Conservation (phyloP, 2,113 vertebrate genomes). For the Mirounga angustirostris region DNA sequence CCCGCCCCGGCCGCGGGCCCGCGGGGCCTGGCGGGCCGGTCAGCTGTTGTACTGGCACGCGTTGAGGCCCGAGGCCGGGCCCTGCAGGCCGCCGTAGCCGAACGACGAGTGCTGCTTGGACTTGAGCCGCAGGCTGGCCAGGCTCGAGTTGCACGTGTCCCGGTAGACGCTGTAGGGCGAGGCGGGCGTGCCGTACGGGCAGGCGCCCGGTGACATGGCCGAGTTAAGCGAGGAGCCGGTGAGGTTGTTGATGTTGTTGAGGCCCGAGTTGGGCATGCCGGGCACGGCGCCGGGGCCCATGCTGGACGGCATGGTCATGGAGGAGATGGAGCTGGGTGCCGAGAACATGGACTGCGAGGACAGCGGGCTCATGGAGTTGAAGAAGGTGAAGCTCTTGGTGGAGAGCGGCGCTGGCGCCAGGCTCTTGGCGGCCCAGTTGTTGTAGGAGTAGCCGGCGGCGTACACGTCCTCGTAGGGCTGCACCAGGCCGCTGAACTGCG, state of each 20-base stretch:
- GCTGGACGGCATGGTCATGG: conserved; percentile 98
- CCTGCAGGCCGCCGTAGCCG: conserved; percentile 97
- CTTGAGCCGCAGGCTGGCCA: conserved; percentile 98
- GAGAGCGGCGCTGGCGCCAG: conserved; percentile 95
- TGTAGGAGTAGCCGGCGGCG: conserved; percentile 97
- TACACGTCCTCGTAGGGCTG: conserved; percentile 99
- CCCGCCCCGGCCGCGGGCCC: background rate
- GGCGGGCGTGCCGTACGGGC: conserved; percentile 96
- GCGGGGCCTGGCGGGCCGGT: conserved; percentile 85
- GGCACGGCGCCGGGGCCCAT: conserved; percentile 97
- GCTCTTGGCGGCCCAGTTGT: conserved; percentile 99
- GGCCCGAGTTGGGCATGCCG: conserved; percentile 93
- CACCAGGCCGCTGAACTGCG: conserved; percentile 99
- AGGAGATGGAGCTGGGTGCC: conserved; percentile 96
- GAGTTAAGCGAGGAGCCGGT: conserved; percentile 95
- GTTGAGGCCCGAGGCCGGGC: conserved; percentile 95
- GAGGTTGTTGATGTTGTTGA: conserved; percentile 99
- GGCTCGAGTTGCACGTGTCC: conserved; percentile 99
- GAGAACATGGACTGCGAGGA: conserved; percentile 99
- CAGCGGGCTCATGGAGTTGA: conserved; percentile 99
- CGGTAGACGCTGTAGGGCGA: conserved; percentile 98
- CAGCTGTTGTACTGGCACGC: conserved; percentile 99
- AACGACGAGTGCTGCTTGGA: conserved; percentile 99
- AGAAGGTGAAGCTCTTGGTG: conserved; percentile 99
- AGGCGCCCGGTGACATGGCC: conserved; percentile 96